Evolutionary conservation across 2,797 vertebrate species (phyloP).

Genomic region (Pygocentrus nattereri): DNA sequence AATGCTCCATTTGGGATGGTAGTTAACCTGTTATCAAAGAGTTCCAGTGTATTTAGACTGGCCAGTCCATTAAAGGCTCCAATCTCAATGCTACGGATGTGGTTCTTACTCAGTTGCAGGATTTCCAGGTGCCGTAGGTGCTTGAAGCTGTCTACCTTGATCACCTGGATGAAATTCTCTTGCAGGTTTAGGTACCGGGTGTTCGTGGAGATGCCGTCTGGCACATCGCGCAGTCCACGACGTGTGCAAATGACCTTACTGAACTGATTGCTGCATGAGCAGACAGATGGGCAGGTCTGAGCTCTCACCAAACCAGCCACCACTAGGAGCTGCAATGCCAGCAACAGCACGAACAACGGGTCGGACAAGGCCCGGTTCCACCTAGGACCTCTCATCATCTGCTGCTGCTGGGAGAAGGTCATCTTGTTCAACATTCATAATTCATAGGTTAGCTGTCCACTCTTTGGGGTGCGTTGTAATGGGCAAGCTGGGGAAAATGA

Average conservation of each 20-base stretch:
- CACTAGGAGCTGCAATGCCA: conserved; percentile 98
- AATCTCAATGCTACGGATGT: conserved; percentile 98
- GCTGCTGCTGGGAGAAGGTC: conserved; percentile 99
- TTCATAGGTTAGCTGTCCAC: conserved; percentile 94
- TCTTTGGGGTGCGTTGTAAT: conserved; percentile 74
- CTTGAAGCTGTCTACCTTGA: conserved; percentile 99
- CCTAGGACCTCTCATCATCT: conserved; percentile 99
- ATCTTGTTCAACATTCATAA: conserved; percentile 99
- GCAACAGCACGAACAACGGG: conserved; percentile 98
- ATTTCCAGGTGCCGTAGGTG: conserved; percentile 98
- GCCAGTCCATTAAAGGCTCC: conserved; percentile 99
- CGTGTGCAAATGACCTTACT: conserved; percentile 99
- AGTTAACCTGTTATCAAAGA: conserved; percentile 99
- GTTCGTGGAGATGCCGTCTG: conserved; percentile 98
- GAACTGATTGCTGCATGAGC: conserved; percentile 99
- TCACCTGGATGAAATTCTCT: conserved; percentile 98
- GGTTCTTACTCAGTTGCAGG: conserved; percentile 97
- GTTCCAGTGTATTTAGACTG: conserved; percentile 98
- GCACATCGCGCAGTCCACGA: conserved; percentile 95
- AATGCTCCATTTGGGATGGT: conserved; percentile 99
- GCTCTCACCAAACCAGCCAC: conserved; percentile 97
- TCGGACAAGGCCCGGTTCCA: conserved; percentile 99
- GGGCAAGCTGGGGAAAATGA: conserved; percentile 74
- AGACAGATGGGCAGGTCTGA: conserved; percentile 98
- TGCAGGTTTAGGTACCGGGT: conserved; percentile 98